Percentiles rank a stretch among this genome's conserved stretches.
Evolutionary conservation across 2,888 invertebrate species (phyloP).

Genomic region (Carcina quercana): DNA sequence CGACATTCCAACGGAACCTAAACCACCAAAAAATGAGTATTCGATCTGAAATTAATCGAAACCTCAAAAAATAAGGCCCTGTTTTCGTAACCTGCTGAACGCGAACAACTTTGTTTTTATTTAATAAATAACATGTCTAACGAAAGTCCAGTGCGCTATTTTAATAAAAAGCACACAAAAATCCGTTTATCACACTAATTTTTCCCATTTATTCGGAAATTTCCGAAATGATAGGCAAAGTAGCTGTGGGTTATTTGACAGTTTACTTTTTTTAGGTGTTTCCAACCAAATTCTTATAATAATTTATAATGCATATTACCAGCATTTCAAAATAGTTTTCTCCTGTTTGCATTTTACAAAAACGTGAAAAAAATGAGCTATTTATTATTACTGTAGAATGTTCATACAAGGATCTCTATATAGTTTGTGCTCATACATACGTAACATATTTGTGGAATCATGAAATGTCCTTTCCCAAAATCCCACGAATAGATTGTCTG

Average conservation of each 20-base stretch:
- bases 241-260: not conserved
- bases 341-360: no score
- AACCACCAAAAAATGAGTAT: slow-evolving; percentile 1
- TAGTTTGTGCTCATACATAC: no score
- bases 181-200: not conserved
- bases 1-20: slow-evolving; percentile 37
- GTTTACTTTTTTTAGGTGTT: not conserved
- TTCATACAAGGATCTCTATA: no score
- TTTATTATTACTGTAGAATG: no score
- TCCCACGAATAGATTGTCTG: no score
- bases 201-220: slow-evolving; percentile 1
- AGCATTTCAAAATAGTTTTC: no score
- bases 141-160: not conserved
- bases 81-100: slow-evolving; percentile 5
- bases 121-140: not conserved
- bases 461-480: no score
- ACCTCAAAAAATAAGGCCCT: not conserved
- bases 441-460: no score
- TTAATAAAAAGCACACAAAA: not conserved
- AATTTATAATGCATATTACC: no score
- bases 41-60: slow-evolving; percentile 3
- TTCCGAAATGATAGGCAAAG: no score
- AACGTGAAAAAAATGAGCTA: no score
- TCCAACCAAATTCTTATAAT: no score
- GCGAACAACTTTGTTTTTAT: not conserved